phyloP scores from a whole-genome alignment of 2,113 vertebrate genomes.

The Proteles cristata region DNA sequence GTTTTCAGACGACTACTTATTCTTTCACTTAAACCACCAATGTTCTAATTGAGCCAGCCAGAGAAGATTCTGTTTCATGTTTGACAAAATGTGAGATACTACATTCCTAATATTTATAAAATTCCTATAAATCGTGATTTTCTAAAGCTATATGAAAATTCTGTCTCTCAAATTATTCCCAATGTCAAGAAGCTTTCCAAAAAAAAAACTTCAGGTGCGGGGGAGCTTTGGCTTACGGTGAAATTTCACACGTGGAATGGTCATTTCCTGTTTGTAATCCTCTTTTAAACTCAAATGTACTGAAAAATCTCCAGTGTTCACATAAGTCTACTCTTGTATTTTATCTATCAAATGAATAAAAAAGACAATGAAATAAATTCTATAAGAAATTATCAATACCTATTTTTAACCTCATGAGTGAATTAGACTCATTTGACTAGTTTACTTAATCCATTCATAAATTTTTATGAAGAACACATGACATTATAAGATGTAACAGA shows the following conservation, averaged over 20 bases:
- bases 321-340: background rate
- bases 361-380: background rate
- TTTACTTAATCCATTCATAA: background rate
- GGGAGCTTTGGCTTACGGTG: background rate
- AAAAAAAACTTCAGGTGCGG: background rate
- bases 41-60: background rate
- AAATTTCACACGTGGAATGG: background rate
- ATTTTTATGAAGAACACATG: background rate
- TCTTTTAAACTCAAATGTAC: conserved; percentile 1
- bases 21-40: conserved; percentile 18
- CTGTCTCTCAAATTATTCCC: conserved; percentile 6
- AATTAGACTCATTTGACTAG: background rate
- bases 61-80: background rate
- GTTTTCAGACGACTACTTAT: background rate
- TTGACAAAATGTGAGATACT: background rate
- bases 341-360: background rate
- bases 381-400: background rate
- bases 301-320: background rate
- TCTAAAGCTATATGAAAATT: background rate
- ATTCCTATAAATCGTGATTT: background rate
- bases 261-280: background rate
- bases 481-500: background rate
- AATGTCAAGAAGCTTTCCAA: background rate
- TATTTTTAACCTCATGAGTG: background rate
- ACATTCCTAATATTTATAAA: background rate